phyloP scores from a whole-genome alignment of 2,888 invertebrate genomes.

The Bombylius major region DNA sequence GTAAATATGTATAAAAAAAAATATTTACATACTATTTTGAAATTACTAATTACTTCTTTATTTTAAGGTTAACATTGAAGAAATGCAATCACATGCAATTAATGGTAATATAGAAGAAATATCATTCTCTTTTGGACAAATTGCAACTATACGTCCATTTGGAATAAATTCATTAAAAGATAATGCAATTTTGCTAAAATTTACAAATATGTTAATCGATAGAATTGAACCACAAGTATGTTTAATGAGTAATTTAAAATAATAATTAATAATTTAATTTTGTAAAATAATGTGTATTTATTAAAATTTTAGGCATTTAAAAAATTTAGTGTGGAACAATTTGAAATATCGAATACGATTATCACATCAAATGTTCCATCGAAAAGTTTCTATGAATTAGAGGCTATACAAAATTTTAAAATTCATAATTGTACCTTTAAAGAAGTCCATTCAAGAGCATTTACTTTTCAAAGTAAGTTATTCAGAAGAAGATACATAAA shows the following conservation, averaged over 20 bases:
- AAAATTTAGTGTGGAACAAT: constrained; percentile 56
- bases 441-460: constrained; percentile 53
- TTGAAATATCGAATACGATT: constrained; percentile 49
- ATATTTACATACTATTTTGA: neutral
- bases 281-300: too few relatives aligned
- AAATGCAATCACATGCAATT: constrained; percentile 49
- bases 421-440: constrained; percentile 53
- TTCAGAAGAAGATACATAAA: too few relatives aligned
- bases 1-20: constrained; percentile 14
- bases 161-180: constrained; percentile 61
- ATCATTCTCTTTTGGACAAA: constrained; percentile 46
- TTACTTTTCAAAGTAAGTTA: constrained; percentile 40
- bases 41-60: neutral
- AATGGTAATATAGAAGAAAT: constrained; percentile 60
- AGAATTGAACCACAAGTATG: constrained; percentile 42
- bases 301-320: constrained; percentile 51
- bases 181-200: constrained; percentile 46
- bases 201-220: constrained; percentile 47
- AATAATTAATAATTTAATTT: too few relatives aligned
- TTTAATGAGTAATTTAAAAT: neutral
- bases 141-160: constrained; percentile 53
- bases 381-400: constrained; percentile 59
- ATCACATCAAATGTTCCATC: constrained; percentile 51
- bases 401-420: constrained; percentile 50
- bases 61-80: constrained; percentile 37